Evolutionary conservation across 2,113 vertebrate genomes (phyloP), one percentile per base, ranked within the genome.

Genomic region (Hyperopisus bebe): DNA sequence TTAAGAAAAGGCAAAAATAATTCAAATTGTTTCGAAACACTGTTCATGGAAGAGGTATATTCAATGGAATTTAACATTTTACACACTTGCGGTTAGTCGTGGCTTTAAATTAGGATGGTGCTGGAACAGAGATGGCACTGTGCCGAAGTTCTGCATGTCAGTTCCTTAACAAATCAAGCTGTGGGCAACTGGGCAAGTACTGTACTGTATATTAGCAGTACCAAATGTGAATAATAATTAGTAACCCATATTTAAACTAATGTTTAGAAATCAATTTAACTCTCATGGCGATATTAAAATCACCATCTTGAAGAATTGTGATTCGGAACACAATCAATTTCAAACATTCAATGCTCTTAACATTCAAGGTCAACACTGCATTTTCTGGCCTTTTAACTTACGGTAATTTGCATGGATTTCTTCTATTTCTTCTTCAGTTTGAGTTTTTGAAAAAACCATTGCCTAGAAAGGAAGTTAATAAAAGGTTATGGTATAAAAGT

Each of bases 361-460:
- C 17, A 24, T 21, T 55, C 5, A 21, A 55, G 53, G 8, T 84
- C 50, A 87, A 13, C n/a, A 19, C 27, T 39, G 13, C 31, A 21
- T 55, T 51, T 50, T 35, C 21, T 47, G 13, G 4, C 17, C 47
- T 39, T 44, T 53, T 27, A 87, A 98, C 98, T 99, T 96, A 99
- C 98, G 95, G 89, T 99, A 99, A 82, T 94, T 94, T 90, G 96
- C 92, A 47, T 98, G 98, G 91, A 99, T 92, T 92, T 96, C 94
- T 47, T 99, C 97, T 91, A 99, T 99, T 94, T 99, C 97, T 80
- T 96, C 91, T 92, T 97, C 96, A 27, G 96, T 97, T 91, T 97
- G 97, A 48, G 96, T 95, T 94, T 98, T 99, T n/a, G 95, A 96
- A 93, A 98, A 98, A 91, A 96, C 92, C 96, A 99, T 92, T 85